Evolutionary conservation across 2,888 invertebrate species (phyloP).

Genomic region (Chorisops tibialis): DNA sequence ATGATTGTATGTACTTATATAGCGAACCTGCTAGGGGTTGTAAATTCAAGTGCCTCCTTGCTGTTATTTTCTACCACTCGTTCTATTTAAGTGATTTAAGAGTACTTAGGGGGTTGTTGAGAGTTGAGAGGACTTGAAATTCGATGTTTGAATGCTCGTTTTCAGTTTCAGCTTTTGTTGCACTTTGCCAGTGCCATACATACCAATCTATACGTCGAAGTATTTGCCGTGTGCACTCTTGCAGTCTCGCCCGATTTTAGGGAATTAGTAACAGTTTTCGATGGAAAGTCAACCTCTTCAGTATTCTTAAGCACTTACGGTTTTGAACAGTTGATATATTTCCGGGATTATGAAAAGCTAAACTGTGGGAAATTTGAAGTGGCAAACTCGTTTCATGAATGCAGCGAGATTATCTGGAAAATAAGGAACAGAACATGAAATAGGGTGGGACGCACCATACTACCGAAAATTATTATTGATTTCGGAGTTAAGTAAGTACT

Average conservation of each 20-base stretch:
- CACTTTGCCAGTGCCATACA: too few relatives aligned
- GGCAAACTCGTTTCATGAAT: neutral
- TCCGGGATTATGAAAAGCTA: conserved; percentile 11
- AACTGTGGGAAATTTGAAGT: conserved; percentile 17
- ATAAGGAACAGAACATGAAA: too few relatives aligned
- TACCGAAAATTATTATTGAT: too few relatives aligned
- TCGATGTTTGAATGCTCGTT: conserved; percentile 14
- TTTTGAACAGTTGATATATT: conserved; percentile 1
- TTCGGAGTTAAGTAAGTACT: too few relatives aligned
- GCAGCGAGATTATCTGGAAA: too few relatives aligned
- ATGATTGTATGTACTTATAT: neutral
- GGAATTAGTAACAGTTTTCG: too few relatives aligned
- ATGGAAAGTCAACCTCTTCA: too few relatives aligned
- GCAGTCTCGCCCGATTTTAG: too few relatives aligned
- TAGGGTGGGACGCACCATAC: too few relatives aligned
- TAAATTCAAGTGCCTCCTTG: conserved; percentile 12
- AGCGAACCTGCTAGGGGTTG: conserved; percentile 12
- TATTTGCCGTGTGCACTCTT: too few relatives aligned
- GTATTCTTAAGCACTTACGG: too few relatives aligned
- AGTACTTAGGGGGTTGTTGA: conserved; percentile 21
- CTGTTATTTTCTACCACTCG: conserved; percentile 22
- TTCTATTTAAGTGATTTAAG: conserved; percentile 13
- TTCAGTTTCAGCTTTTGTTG: neutral
- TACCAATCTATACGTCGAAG: too few relatives aligned
- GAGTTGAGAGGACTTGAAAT: conserved; percentile 20